Conservation (phyloP, 1,140 invertebrate genomes). For the Aphelenchoides besseyi region DNA sequence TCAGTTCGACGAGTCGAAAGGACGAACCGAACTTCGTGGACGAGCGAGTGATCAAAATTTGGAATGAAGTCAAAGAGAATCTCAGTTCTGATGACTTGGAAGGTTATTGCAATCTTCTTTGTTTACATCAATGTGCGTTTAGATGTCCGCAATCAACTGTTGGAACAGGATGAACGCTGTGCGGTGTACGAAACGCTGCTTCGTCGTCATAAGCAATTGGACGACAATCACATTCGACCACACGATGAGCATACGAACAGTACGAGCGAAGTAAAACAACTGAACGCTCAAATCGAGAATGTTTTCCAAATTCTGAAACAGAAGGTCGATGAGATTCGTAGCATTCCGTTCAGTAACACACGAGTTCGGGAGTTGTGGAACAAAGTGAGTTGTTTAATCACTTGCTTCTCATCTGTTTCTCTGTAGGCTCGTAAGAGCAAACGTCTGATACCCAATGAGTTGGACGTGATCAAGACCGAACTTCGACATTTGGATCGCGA, state of each 20-base stretch:
- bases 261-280: constrained; percentile 22
- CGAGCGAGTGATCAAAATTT: constrained; percentile 16
- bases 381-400: constrained; percentile 18
- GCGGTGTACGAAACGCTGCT: constrained; percentile 28
- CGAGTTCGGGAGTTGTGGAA: constrained; percentile 32
- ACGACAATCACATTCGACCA: constrained; percentile 9
- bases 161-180: constrained; percentile 32
- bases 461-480: constrained; percentile 38
- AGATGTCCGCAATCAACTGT: constrained; percentile 8
- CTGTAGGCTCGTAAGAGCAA: neutral
- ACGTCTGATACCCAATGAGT: constrained; percentile 33
- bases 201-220: neutral
- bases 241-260: constrained; percentile 23
- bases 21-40: constrained; percentile 21
- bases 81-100: constrained; percentile 21
- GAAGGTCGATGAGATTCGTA: constrained; percentile 5
- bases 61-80: constrained; percentile 29
- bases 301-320: constrained; percentile 11
- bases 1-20: no score
- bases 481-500: constrained; percentile 34
- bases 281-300: constrained; percentile 27
- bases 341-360: constrained; percentile 29
- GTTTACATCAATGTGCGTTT: neutral
- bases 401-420: neutral
- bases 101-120: neutral